Base-by-base conservation (phyloP, 1,140 invertebrate genomes). In the Arion vulgaris region DNA sequence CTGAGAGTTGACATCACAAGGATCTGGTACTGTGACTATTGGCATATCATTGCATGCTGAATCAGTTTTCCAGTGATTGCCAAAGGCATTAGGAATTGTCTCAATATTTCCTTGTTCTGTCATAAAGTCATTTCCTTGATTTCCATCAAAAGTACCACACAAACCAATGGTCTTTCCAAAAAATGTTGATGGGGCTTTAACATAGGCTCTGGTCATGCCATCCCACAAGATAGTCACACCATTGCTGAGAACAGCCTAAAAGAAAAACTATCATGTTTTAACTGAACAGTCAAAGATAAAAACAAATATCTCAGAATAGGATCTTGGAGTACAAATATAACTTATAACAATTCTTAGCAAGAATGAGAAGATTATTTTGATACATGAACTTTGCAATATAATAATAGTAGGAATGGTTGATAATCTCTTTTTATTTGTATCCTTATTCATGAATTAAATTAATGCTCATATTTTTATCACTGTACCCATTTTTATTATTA, bases 71-170 rank as follows among this genome's bases (percentile, higher is more conserved):
- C 97, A 98, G 87, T 96, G 96, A 89, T 97, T 96, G 0, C 96
- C 96, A 90, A 98, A 98, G 0, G 95, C 94, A 15, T 95, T 92
- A 0, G 95, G 93, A 0, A 95, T 94, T 68, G 95, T 94, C 88
- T 97, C 96, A 73, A 92, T 86, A 88, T 97, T 96, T 28, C 95
- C 95, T 88, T 97, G 95, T 0, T 95, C 96, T 0, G 97, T 97
- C 11, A 96, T 88, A 90, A 98, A 97, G 90, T 98, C 97, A 89
- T 98, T 96, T 86, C 95, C 95, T 89, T 96, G 96, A 88, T 96
- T 97, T 23, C 94, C 92, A 81, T 96, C 96, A 89, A 96, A 98
- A 0, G 96, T 97, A 32, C 97, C 97, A 88, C 97, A 98, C 11
- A 98, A 93, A 83, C 97, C 97, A 81, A 90, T 84, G 11, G 91